Base-by-base conservation (phyloP, 2,888 invertebrate species). In the Latheticus oryzae region DNA sequence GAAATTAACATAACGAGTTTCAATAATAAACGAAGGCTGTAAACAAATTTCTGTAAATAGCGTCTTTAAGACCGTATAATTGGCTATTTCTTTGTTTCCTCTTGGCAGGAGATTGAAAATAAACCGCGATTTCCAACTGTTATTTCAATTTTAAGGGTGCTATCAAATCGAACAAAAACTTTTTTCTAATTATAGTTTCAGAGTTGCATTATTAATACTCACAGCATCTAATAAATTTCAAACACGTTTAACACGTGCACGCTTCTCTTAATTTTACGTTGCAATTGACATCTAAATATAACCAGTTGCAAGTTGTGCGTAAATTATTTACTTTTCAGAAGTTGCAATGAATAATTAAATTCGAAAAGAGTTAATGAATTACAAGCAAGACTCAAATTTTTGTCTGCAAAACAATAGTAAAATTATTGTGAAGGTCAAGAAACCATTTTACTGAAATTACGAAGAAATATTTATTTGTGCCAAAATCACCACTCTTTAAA, bases 381-480 rank as follows among this genome's bases (percentile, higher is more conserved):
- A n/a, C n/a, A n/a, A n/a, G n/a, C n/a, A n/a, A n/a, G n/a, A n/a
- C n/a, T n/a, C n/a, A n/a, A n/a, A n/a, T n/a, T n/a, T n/a, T n/a
- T n/a, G n/a, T n/a, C n/a, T n/a, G n/a, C n/a, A n/a, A n/a, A 21
- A 16, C 51, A 40, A 51, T 30, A 35, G n/a, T 11, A 28, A 43
- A 43, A 53, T 37, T 12, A 21, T 54, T 54, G 54, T 28, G 28
- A 15, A 54, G 54, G 54, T 54, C 54, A 54, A 54, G 45, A 54
- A 54, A 30, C 51, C 30, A 15, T 17, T 13, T 19, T 61, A 60
- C 55, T 12, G n/a, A n/a, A n/a, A n/a, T n/a, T n/a, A n/a, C n/a
- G n/a, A n/a, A n/a, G n/a, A n/a, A n/a, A n/a, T n/a, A n/a, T n/a
- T n/a, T n/a, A n/a, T n/a, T n/a, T n/a, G n/a, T n/a, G n/a, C n/a